phyloP scores from a whole-genome alignment of 2,888 invertebrate species.

The Philereme vetulata region DNA sequence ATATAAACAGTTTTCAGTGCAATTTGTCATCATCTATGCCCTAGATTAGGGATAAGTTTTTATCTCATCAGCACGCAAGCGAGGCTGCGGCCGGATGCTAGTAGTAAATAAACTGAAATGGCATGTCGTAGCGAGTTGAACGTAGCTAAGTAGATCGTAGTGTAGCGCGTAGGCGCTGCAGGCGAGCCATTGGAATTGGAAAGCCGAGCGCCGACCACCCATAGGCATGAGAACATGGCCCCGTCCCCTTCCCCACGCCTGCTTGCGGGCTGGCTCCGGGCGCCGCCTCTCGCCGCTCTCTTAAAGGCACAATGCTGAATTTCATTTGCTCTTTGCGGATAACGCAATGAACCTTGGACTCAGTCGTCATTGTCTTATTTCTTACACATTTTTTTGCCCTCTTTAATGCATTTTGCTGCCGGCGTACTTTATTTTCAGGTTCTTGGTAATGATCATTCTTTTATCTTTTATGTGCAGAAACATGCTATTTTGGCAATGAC shows the following conservation, averaged over 20 bases:
- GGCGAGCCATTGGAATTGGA: slow-evolving; percentile 81
- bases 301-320: slow-evolving; percentile 75
- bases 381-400: slow-evolving; percentile 32
- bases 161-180: slow-evolving; percentile 78
- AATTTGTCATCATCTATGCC: too few relatives aligned
- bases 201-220: slow-evolving; percentile 83
- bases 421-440: slow-evolving; percentile 11
- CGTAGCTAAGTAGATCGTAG: slow-evolving; percentile 57
- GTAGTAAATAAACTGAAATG: slow-evolving; percentile 32
- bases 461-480: not conserved
- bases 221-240: slow-evolving; percentile 81
- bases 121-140: slow-evolving; percentile 37
- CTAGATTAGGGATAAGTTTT: too few relatives aligned
- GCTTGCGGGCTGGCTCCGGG: slow-evolving; percentile 54
- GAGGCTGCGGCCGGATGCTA: too few relatives aligned
- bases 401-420: slow-evolving; percentile 19
- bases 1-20: too few relatives aligned
- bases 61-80: too few relatives aligned
- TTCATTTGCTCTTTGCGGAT: slow-evolving; percentile 74
- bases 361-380: slow-evolving; percentile 42
- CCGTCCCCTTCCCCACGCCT: slow-evolving; percentile 79
- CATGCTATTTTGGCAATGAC: not conserved
- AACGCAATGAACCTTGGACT: slow-evolving; percentile 53
- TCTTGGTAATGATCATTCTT: slow-evolving; percentile 7
- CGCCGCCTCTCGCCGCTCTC: slow-evolving; percentile 79